phyloP scores from a whole-genome alignment of 2,888 invertebrate genomes.

The Barypeithes pellucidus region DNA sequence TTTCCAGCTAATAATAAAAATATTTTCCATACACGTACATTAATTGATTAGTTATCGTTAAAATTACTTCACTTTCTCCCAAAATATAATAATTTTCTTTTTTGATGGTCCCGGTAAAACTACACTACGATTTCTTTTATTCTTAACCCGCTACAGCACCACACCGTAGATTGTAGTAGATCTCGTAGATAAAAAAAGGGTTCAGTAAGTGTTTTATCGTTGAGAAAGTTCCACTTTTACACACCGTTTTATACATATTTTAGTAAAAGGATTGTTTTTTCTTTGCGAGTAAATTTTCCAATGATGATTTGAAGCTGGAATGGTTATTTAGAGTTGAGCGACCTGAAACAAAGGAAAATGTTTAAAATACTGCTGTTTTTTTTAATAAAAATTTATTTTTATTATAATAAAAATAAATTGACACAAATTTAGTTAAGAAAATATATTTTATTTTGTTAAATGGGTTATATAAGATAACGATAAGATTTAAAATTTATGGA shows the following conservation, averaged over 20 bases:
- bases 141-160: conserved; percentile 15
- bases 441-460: too few relatives aligned
- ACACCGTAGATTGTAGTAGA: conserved; percentile 38
- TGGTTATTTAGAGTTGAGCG: not conserved
- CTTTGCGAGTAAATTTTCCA: not conserved
- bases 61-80: too few relatives aligned
- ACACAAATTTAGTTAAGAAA: too few relatives aligned
- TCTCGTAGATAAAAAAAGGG: conserved; percentile 34
- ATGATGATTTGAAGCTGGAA: not conserved
- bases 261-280: not conserved
- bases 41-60: not conserved
- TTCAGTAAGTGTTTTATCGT: conserved; percentile 18
- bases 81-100: too few relatives aligned
- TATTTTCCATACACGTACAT: too few relatives aligned
- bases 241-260: conserved; percentile 14
- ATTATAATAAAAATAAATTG: too few relatives aligned
- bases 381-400: too few relatives aligned
- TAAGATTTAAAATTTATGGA: too few relatives aligned
- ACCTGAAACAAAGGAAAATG: conserved; percentile 15
- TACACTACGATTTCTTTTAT: conserved; percentile 14
- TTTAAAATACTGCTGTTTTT: too few relatives aligned
- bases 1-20: too few relatives aligned
- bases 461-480: too few relatives aligned
- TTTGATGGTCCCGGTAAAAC: not conserved
- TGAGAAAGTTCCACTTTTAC: not conserved